Evolutionary conservation across 2,888 invertebrate genomes (phyloP).

Genomic region (Microctonus aethiopoides): DNA sequence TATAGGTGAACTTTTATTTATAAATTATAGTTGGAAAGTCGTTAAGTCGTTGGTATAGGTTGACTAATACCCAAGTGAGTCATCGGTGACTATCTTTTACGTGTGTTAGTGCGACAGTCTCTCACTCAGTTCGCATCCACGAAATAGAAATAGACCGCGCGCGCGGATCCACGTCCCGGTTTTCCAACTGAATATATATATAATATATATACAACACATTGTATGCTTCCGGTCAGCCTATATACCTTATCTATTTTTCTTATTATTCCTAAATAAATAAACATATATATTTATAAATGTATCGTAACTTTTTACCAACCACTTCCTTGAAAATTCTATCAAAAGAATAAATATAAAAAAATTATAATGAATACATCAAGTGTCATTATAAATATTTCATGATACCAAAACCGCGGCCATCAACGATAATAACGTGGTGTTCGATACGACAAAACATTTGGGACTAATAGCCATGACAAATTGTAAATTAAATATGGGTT

Average conservation of each 20-base stretch:
- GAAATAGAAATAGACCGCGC: conserved; percentile 54
- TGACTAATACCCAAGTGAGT: conserved; percentile 40
- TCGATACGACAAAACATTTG: background rate
- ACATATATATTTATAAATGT: background rate
- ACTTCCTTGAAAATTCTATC: background rate
- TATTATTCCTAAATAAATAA: background rate
- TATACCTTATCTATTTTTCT: conserved; percentile 8
- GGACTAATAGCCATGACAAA: conserved; percentile 2
- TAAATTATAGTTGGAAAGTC: conserved; percentile 48
- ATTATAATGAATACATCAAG: background rate
- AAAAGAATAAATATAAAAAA: background rate
- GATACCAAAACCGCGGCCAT: background rate
- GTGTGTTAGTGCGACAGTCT: conserved; percentile 14
- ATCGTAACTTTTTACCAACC: background rate
- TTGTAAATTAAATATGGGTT: conserved; percentile 9
- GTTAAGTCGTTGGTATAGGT: conserved; percentile 40
- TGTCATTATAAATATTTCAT: background rate
- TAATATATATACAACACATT: conserved; percentile 3
- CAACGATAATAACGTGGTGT: background rate
- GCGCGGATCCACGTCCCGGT: conserved; percentile 28
- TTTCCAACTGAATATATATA: conserved; percentile 28
- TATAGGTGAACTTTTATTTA: conserved; percentile 41
- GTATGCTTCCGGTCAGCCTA: conserved; percentile 13
- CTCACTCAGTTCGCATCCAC: conserved; percentile 31
- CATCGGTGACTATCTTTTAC: conserved; percentile 29